phyloP scores from a whole-genome alignment of 35 echinoderm and acorn worm genomes.

The Patiria miniata region DNA sequence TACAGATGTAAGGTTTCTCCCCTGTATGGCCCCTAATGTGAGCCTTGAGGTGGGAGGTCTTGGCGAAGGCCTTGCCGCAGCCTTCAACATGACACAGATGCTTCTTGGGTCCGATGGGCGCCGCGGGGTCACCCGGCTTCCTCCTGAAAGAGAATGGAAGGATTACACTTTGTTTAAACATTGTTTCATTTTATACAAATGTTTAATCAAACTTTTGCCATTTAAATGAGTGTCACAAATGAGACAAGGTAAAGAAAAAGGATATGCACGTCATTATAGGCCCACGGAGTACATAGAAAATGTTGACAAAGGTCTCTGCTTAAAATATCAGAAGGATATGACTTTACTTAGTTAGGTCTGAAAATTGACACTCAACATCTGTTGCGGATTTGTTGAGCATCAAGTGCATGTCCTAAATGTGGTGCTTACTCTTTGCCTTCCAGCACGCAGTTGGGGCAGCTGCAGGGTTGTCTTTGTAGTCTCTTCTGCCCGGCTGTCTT shows the following conservation, averaged over 20 bases:
- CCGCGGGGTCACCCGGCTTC: neutral
- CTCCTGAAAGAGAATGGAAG: neutral
- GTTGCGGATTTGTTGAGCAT: too few relatives aligned
- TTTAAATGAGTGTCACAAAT: too few relatives aligned
- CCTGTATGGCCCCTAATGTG: slow-evolving; percentile 73
- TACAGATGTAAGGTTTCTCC: slow-evolving; percentile 63
- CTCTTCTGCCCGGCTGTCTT: neutral
- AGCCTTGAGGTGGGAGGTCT: slow-evolving; percentile 73
- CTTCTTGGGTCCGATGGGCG: neutral
- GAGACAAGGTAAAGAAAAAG: too few relatives aligned
- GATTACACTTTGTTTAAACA: neutral
- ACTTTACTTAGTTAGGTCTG: too few relatives aligned
- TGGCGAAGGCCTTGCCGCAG: slow-evolving; percentile 65
- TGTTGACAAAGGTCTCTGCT: too few relatives aligned
- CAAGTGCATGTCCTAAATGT: too few relatives aligned
- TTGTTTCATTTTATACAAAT: too few relatives aligned
- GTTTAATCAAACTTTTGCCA: too few relatives aligned
- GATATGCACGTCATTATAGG: too few relatives aligned
- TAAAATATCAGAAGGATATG: too few relatives aligned
- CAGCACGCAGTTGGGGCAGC: slow-evolving; percentile 1
- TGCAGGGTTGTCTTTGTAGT: slow-evolving; percentile 18
- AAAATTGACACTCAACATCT: too few relatives aligned
- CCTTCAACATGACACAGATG: slow-evolving; percentile 13
- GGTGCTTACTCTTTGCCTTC: neutral
- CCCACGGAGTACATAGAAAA: too few relatives aligned